Percentiles rank a stretch among this genome's conserved stretches.
Conservation (phyloP, 2,113 vertebrate genomes). For the Xenus cinereus region DNA sequence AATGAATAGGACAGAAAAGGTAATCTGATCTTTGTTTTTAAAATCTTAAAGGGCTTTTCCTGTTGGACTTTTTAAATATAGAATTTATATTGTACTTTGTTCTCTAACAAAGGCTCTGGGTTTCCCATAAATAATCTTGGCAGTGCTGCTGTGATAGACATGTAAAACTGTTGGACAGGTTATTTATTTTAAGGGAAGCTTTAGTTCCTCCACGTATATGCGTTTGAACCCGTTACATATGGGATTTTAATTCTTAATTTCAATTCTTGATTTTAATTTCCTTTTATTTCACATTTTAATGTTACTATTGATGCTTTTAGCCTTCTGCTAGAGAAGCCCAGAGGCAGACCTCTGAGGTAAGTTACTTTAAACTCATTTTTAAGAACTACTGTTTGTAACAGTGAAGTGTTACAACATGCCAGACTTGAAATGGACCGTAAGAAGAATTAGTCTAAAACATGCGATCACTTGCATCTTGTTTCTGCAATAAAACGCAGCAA, state of each 20-base stretch:
- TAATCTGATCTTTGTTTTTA: not conserved
- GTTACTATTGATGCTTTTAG: not conserved
- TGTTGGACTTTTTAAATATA: not conserved
- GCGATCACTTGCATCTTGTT: not conserved
- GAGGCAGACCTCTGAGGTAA: not conserved
- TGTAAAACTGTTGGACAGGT: not conserved
- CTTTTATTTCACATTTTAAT: not conserved
- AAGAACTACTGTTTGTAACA: not conserved
- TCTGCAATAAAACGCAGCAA: not conserved
- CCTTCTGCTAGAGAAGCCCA: not conserved
- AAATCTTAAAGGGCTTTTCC: not conserved
- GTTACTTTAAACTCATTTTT: not conserved
- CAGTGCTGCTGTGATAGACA: not conserved
- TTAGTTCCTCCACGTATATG: not conserved
- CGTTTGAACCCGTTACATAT: not conserved
- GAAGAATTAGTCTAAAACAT: not conserved
- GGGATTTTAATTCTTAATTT: too few relatives aligned
- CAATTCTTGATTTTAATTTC: not conserved
- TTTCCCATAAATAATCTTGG: not conserved
- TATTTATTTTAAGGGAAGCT: not conserved
- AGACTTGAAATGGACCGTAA: not conserved
- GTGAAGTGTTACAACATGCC: not conserved
- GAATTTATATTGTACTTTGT: not conserved
- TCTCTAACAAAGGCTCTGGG: not conserved
- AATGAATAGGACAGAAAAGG: not conserved